Evolutionary conservation across 2,113 vertebrate genomes (phyloP).

Genomic region (Baryphthengus martii): DNA sequence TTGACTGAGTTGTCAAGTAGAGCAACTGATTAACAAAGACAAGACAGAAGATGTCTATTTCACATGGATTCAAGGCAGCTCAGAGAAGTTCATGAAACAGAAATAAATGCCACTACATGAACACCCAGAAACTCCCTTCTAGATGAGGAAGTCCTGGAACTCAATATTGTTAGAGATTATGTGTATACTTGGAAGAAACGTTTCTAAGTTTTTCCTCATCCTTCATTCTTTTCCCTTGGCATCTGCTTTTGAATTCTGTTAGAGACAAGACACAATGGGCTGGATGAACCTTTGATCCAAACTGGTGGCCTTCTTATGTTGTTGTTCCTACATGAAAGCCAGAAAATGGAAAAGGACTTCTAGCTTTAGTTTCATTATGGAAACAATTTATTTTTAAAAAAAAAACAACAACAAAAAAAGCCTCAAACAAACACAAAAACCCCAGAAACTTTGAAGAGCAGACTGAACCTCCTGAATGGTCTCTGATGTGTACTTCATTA

Average conservation of each 20-base stretch:
- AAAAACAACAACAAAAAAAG: no score
- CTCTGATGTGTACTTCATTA: not conserved
- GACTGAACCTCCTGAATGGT: not conserved
- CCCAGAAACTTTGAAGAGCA: not conserved
- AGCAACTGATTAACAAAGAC: not conserved
- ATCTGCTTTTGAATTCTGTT: not conserved
- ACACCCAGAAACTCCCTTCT: not conserved
- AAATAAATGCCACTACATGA: not conserved
- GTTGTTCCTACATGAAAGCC: not conserved
- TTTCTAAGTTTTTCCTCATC: not conserved
- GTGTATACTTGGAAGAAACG: not conserved
- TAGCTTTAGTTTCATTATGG: not conserved
- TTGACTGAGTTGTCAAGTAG: not conserved
- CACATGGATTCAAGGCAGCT: not conserved
- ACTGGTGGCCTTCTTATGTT: not conserved
- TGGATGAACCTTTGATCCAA: not conserved
- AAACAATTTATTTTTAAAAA: not conserved
- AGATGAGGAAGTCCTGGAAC: not conserved
- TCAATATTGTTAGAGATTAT: not conserved
- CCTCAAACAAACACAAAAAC: no score
- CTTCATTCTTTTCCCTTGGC: not conserved
- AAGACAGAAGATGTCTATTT: not conserved
- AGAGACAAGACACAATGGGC: not conserved
- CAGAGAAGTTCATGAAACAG: not conserved
- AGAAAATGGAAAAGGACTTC: not conserved